A percentile compares a stretch with the other conserved stretches of the same genome.
These are phyloP conservation scores for Trochalopteron elliotii DNA, from an alignment of 2,113 vertebrate species.

Conservation along the genomic window DNA sequence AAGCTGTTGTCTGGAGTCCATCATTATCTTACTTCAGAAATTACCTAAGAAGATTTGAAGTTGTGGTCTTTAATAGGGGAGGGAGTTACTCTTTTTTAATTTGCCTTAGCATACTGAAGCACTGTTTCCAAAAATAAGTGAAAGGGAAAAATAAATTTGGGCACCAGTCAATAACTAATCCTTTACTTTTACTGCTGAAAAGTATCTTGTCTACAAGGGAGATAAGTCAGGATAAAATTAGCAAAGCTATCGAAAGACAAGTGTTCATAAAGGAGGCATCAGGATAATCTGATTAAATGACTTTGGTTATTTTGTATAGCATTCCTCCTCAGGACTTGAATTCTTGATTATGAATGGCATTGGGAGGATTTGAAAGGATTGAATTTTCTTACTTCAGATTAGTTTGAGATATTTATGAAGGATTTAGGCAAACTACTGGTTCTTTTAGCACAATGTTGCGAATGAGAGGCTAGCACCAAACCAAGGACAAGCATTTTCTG, in stretches of 20 bases:
- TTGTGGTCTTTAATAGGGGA: background rate
- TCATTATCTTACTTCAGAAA: background rate
- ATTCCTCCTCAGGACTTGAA: background rate
- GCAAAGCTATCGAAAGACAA: background rate
- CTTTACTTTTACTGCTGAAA: background rate
- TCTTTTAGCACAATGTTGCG: background rate
- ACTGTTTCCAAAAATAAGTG: background rate
- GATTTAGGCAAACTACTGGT: background rate
- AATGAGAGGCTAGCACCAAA: background rate
- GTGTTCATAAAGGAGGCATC: background rate
- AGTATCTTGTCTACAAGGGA: background rate
- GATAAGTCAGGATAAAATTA: background rate
- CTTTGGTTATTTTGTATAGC: background rate
- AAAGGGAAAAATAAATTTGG: background rate
- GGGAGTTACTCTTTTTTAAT: background rate
- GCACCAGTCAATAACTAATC: background rate
- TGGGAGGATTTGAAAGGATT: background rate
- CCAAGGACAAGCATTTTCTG: background rate
- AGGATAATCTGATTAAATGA: background rate
- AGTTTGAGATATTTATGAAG: constrained; percentile 4
- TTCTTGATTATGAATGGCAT: background rate
- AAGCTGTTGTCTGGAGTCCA: background rate
- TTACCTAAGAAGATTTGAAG: background rate
- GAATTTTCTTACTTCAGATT: background rate
- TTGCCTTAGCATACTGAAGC: background rate